Percentiles rank a stretch among this genome's conserved stretches.
phyloP scores from a whole-genome alignment of 2,113 vertebrate species.

The Picathartes gymnocephalus region DNA sequence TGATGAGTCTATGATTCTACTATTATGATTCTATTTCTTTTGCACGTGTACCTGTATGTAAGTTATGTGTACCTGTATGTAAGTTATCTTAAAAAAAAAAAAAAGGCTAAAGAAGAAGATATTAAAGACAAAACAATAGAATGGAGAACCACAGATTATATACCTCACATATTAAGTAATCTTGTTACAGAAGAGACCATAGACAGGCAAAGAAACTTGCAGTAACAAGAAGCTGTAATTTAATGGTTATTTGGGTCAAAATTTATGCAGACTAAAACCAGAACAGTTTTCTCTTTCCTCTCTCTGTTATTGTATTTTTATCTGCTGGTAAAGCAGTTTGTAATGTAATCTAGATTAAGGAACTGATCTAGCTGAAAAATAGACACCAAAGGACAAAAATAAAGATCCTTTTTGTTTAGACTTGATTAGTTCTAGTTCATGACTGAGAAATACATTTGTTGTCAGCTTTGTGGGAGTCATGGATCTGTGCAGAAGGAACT shows the following conservation, averaged over 20 bases:
- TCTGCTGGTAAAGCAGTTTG: not conserved
- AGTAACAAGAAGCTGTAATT: not conserved
- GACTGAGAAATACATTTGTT: not conserved
- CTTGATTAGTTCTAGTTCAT: not conserved
- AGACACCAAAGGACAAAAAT: not conserved
- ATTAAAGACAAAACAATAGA: not conserved
- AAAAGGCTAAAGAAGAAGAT: not conserved
- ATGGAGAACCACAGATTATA: not conserved
- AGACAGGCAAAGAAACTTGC: not conserved
- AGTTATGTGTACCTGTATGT: not conserved
- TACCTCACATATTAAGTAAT: not conserved
- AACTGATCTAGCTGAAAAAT: not conserved
- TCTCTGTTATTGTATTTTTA: not conserved
- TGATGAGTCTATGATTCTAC: too few species aligned
- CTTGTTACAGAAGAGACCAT: not conserved
- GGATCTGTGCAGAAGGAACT: fast-evolving
- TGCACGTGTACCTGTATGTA: fast-evolving
- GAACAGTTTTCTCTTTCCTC: not conserved
- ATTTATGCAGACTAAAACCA: not conserved
- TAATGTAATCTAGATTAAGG: not conserved
- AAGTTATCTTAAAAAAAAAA: not conserved
- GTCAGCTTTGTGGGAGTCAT: not conserved
- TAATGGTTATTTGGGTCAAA: not conserved
- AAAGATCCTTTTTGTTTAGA: not conserved
- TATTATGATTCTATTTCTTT: not conserved